phyloP scores from a whole-genome alignment of 2,113 vertebrate genomes.

The Nasalis larvatus region DNA sequence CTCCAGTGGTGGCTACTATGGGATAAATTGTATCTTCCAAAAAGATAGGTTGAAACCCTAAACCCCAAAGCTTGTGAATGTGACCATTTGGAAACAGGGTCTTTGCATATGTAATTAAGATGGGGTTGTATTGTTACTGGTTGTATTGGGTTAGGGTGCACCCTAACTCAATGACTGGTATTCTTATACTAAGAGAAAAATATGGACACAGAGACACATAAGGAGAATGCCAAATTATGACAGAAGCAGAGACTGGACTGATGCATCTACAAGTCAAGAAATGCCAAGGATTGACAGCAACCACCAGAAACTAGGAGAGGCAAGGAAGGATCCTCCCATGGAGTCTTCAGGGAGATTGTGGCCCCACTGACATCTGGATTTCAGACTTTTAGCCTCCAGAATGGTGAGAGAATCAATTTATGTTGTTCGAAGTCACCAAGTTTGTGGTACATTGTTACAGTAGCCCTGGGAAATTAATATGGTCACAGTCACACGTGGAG shows the following conservation, averaged over 20 bases:
- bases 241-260: neutral
- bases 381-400: neutral
- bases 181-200: neutral
- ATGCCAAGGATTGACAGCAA: too few species aligned
- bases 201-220: neutral
- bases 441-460: neutral
- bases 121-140: neutral
- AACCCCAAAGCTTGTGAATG: neutral
- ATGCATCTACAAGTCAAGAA: neutral
- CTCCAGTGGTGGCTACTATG: neutral
- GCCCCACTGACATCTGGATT: neutral
- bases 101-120: neutral
- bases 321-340: rapidly evolving
- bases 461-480: neutral
- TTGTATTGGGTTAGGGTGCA: neutral
- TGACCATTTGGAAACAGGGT: neutral
- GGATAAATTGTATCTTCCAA: neutral
- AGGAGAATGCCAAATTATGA: neutral
- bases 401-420: neutral
- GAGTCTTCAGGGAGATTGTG: neutral
- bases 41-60: neutral
- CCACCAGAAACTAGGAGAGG: neutral
- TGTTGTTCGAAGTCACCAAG: neutral
- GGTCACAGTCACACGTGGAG: neutral
- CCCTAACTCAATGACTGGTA: neutral